phyloP scores from a whole-genome alignment of 1,140 invertebrate species.

The Tribolium madens region DNA sequence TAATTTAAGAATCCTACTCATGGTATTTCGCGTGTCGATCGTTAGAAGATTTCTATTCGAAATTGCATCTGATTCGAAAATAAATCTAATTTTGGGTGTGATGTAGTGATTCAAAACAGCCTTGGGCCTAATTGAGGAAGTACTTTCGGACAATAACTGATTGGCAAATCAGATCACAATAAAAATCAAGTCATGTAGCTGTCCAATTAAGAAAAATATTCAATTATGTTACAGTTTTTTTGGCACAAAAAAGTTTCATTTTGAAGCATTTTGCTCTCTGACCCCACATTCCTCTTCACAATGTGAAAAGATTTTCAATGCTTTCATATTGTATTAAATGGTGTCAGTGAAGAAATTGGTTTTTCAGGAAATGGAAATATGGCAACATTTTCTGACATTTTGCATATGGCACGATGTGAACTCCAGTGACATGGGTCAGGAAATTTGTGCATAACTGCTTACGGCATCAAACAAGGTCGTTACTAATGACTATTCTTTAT shows the following conservation, averaged over 20 bases:
- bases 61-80: slow-evolving; percentile 14
- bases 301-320: neutral
- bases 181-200: slow-evolving; percentile 22
- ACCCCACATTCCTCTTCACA: neutral
- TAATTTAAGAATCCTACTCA: slow-evolving; percentile 23
- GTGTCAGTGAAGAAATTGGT: neutral
- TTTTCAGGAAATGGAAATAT: neutral
- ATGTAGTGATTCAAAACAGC: slow-evolving; percentile 17
- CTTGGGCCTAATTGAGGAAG: slow-evolving; percentile 33
- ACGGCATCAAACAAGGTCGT: neutral
- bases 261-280: neutral
- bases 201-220: slow-evolving; percentile 23
- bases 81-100: slow-evolving; percentile 36
- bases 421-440: slow-evolving; percentile 15
- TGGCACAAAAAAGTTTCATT: no score
- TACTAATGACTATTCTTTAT: neutral
- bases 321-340: neutral
- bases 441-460: slow-evolving; percentile 3
- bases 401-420: slow-evolving; percentile 9
- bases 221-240: slow-evolving; percentile 4
- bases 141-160: slow-evolving; percentile 28
- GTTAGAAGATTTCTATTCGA: slow-evolving; percentile 9
- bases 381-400: slow-evolving; percentile 27
- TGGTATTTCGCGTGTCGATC: slow-evolving; percentile 17
- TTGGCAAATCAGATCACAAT: slow-evolving; percentile 16